Evolutionary conservation across 2,797 vertebrate species (phyloP).

Genomic region (Knipowitschia caucasica): DNA sequence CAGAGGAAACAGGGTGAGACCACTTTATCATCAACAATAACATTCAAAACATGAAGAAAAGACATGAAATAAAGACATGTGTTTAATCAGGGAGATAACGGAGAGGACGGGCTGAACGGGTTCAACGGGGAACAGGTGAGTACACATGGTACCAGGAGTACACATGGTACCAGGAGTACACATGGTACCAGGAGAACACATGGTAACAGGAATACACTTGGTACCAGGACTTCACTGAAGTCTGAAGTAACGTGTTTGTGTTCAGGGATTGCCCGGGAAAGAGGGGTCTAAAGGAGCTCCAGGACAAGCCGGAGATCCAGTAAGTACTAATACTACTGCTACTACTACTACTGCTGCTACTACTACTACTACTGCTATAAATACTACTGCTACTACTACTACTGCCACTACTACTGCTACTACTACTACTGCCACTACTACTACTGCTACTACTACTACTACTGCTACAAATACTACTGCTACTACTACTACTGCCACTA

Average conservation of each 20-base stretch:
- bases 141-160: too few relatives aligned
- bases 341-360: neutral
- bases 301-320: slow-evolving; percentile 74
- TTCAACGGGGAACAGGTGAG: slow-evolving; percentile 80
- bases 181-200: too few relatives aligned
- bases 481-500: too few relatives aligned
- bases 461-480: too few relatives aligned
- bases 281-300: slow-evolving; percentile 69
- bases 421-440: too few relatives aligned
- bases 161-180: too few relatives aligned
- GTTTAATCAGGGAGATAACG: slow-evolving; percentile 74
- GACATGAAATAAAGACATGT: too few relatives aligned
- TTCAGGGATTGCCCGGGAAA: slow-evolving; percentile 73
- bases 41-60: too few relatives aligned
- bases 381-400: neutral
- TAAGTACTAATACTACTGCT: slow-evolving; percentile 55
- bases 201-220: too few relatives aligned
- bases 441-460: too few relatives aligned
- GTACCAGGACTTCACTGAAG: too few relatives aligned
- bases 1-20: slow-evolving; percentile 77
- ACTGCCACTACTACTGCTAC: neutral
- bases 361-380: neutral
- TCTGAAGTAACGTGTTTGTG: slow-evolving; percentile 4
- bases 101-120: slow-evolving; percentile 79
- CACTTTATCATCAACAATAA: slow-evolving; percentile 6